Percentiles rank a stretch among this genome's conserved stretches.
Evolutionary conservation across 2,888 invertebrate genomes (phyloP).

Genomic region (Rhagonycha lutea): DNA sequence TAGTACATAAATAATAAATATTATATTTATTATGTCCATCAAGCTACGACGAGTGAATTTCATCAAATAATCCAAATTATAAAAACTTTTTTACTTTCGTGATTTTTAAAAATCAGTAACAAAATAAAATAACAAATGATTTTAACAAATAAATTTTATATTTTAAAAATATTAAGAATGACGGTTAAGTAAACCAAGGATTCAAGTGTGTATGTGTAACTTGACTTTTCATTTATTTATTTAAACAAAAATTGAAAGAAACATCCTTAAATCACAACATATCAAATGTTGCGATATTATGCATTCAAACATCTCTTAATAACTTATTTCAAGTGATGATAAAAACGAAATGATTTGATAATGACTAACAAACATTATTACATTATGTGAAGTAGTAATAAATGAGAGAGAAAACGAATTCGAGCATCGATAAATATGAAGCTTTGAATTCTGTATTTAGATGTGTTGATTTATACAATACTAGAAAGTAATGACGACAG

Average conservation of each 20-base stretch:
- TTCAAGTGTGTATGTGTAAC: not conserved
- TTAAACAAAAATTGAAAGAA: not conserved
- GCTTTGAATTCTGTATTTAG: conserved; percentile 50
- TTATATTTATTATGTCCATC: not conserved
- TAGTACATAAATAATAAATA: not conserved
- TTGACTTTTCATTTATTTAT: not conserved
- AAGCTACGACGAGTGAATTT: not conserved
- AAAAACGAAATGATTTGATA: not conserved
- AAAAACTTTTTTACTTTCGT: not conserved
- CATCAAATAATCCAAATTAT: not conserved
- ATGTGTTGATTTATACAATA: conserved; percentile 46
- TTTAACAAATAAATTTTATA: not conserved
- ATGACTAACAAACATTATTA: not conserved
- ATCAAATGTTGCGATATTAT: not conserved
- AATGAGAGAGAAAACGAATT: conserved; percentile 13
- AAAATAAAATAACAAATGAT: not conserved
- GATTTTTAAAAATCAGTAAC: not conserved
- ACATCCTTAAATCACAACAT: not conserved
- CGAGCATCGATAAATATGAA: conserved; percentile 25
- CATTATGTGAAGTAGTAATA: conserved; percentile 5
- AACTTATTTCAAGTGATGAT: not conserved
- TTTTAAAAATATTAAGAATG: not conserved
- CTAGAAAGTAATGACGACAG: conserved; percentile 48
- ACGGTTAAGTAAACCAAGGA: not conserved
- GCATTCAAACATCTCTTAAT: not conserved